phyloP scores from a whole-genome alignment of 2,888 invertebrate species.

The Spilosoma lubricipeda region DNA sequence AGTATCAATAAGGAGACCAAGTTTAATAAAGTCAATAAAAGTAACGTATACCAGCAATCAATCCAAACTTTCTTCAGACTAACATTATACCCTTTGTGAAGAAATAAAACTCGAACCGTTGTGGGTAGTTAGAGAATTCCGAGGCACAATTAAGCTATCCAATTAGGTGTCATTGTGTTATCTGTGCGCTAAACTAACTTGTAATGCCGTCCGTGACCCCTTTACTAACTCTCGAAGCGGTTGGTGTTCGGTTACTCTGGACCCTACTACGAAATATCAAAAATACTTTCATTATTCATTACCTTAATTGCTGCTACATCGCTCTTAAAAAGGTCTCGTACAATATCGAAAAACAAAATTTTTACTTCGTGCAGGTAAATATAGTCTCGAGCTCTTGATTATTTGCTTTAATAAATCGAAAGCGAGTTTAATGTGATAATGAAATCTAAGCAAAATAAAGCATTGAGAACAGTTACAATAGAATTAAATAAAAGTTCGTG shows the following conservation, averaged over 20 bases:
- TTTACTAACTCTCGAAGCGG: slow-evolving; percentile 56
- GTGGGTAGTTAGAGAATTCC: slow-evolving; percentile 42
- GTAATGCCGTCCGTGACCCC: slow-evolving; percentile 65
- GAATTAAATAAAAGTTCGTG: no score
- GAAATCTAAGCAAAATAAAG: no score
- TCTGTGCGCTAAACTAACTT: slow-evolving; percentile 57
- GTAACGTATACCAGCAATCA: slow-evolving; percentile 11
- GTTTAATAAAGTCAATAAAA: neutral
- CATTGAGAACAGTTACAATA: no score
- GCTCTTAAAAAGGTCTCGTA: neutral
- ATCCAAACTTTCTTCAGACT: slow-evolving; percentile 11
- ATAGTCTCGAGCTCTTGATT: neutral
- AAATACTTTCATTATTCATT: neutral
- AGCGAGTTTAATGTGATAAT: no score
- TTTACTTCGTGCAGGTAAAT: neutral
- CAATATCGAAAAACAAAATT: neutral
- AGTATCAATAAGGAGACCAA: neutral
- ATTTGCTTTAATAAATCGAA: no score
- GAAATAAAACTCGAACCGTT: slow-evolving; percentile 43
- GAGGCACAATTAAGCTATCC: slow-evolving; percentile 62
- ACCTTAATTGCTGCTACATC: neutral
- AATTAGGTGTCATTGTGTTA: slow-evolving; percentile 68
- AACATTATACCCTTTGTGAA: slow-evolving; percentile 10
- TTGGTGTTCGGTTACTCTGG: slow-evolving; percentile 49
- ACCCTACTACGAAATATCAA: slow-evolving; percentile 45